A percentile compares a stretch with the other conserved stretches of the same genome.
These are phyloP conservation scores for Rosalia funebris DNA, from an alignment of 2,888 invertebrate species.

Conservation along the genomic window DNA sequence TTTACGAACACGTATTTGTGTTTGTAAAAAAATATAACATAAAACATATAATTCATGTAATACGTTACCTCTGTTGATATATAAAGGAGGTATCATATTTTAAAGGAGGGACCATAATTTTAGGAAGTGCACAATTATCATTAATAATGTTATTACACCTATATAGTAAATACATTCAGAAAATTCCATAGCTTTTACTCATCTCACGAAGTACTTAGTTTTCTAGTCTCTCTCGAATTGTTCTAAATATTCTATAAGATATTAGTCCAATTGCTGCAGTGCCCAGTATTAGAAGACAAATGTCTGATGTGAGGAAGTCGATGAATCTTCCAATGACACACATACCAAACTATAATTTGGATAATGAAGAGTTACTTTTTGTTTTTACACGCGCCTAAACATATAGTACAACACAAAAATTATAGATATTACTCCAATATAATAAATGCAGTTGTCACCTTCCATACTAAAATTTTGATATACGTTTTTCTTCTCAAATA, in stretches of 20 bases:
- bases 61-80: conserved; percentile 10
- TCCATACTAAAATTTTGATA: conserved; percentile 24
- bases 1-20: too few species aligned
- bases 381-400: conserved; percentile 32
- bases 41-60: too few species aligned
- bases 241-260: conserved; percentile 19
- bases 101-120: conserved; percentile 24
- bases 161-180: conserved; percentile 37
- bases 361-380: neutral
- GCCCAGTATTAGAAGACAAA: conserved; percentile 16
- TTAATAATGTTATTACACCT: conserved; percentile 33
- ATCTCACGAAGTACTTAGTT: neutral
- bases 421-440: conserved; percentile 44
- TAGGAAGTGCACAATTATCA: conserved; percentile 30
- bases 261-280: conserved; percentile 8
- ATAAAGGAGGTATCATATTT: neutral
- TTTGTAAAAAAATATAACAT: too few species aligned
- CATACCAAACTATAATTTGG: neutral
- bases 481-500: neutral
- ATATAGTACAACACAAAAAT: conserved; percentile 40
- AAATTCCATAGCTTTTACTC: conserved; percentile 32
- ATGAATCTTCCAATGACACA: conserved; percentile 24
- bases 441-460: conserved; percentile 46
- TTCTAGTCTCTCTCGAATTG: neutral
- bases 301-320: conserved; percentile 28